These are phyloP conservation scores for Phenganax stokvisi DNA, from an alignment of 92 coral and sea anemone species.

Conservation along the genomic window DNA sequence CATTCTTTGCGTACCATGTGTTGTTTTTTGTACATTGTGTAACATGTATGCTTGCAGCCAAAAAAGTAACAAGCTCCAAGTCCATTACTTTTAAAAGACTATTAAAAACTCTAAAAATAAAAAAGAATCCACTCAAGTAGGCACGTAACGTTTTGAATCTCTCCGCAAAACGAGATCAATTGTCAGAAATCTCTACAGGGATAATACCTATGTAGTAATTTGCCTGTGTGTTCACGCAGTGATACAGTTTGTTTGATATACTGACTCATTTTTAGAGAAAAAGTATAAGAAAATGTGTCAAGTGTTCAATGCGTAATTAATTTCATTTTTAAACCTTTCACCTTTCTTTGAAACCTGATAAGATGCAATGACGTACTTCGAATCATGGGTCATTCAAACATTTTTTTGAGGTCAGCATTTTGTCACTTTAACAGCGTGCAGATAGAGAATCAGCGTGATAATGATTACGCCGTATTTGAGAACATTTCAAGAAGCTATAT, in stretches of 20 bases:
- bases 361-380: not conserved
- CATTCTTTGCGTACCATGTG: too few species aligned
- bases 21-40: too few species aligned
- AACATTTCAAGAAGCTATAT: not conserved
- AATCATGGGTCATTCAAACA: not conserved
- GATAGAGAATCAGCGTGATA: not conserved
- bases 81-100: not conserved
- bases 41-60: not conserved
- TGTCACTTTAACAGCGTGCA: not conserved
- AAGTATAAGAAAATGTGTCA: not conserved
- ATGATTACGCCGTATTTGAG: not conserved
- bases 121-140: not conserved
- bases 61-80: not conserved
- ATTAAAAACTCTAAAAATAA: not conserved
- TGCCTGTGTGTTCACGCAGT: not conserved
- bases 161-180: not conserved
- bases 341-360: conserved; percentile 11
- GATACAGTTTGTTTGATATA: not conserved
- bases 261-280: not conserved
- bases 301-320: not conserved
- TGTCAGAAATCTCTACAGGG: not conserved
- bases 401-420: not conserved
- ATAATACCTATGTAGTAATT: not conserved
- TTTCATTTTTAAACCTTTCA: conserved; percentile 20
- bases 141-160: not conserved